These are phyloP conservation scores for Chesias legatella DNA, from an alignment of 2,888 invertebrate species.

Conservation along the genomic window DNA sequence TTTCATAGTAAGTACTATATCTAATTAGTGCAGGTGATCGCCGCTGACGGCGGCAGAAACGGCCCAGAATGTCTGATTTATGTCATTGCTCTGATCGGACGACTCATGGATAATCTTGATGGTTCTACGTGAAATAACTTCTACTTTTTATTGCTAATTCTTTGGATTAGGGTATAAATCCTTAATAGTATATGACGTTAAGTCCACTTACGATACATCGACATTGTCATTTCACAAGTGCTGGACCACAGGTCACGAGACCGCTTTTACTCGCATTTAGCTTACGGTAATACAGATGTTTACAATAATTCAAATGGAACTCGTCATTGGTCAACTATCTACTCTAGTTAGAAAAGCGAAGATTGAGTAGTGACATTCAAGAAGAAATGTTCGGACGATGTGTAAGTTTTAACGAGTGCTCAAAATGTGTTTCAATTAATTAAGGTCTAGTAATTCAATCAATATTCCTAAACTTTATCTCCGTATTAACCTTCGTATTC, in stretches of 20 bases:
- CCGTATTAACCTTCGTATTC: conserved; percentile 36
- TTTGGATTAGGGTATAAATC: conserved; percentile 34
- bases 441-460: conserved; percentile 77
- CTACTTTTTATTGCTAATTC: conserved; percentile 63
- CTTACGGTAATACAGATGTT: conserved; percentile 6
- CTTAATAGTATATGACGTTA: conserved; percentile 13
- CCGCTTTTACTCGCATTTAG: conserved; percentile 3
- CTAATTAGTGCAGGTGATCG: conserved; percentile 34
- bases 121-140: conserved; percentile 48
- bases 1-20: conserved; percentile 37
- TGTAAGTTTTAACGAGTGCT: conserved; percentile 80
- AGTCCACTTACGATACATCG: conserved; percentile 2
- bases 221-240: conserved; percentile 16
- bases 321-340: conserved; percentile 69
- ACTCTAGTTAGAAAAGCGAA: conserved; percentile 68
- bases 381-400: conserved; percentile 75
- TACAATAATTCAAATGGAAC: conserved; percentile 50
- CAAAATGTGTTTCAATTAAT: conserved; percentile 71
- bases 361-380: conserved; percentile 66
- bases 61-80: background rate
- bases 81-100: conserved; percentile 17
- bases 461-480: conserved; percentile 72
- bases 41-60: conserved; percentile 27
- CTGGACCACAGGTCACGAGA: conserved; percentile 4
- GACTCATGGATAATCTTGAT: conserved; percentile 46